phyloP scores from a whole-genome alignment of 2,113 vertebrate species.

The Oncorhynchus clarkii region DNA sequence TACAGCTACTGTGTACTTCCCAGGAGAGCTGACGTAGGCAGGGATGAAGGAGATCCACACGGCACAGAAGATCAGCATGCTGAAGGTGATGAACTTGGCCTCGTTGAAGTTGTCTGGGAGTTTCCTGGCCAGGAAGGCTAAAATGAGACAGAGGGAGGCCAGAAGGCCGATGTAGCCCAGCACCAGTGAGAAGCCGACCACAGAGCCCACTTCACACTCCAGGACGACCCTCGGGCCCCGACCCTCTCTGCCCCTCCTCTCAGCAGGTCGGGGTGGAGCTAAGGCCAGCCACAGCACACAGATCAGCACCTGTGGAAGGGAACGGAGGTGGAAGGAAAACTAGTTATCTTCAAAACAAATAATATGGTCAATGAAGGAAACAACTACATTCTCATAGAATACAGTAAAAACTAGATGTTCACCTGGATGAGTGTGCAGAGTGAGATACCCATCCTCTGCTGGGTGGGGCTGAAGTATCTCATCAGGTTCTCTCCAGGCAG shows the following conservation, averaged over 20 bases:
- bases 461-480: no score
- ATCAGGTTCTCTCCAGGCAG: no score
- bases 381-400: background rate
- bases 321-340: background rate
- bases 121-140: slow-evolving; percentile 56
- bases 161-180: slow-evolving; percentile 60
- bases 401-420: no score
- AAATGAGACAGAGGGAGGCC: slow-evolving; percentile 53
- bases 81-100: slow-evolving; percentile 63
- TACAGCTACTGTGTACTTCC: slow-evolving; percentile 47
- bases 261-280: slow-evolving; percentile 43
- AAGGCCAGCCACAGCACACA: slow-evolving; percentile 55
- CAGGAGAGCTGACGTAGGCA: slow-evolving; percentile 50
- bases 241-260: slow-evolving; percentile 38
- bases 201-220: slow-evolving; percentile 58
- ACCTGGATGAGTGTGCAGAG: no score
- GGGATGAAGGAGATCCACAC: slow-evolving; percentile 54
- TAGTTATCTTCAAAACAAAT: no score
- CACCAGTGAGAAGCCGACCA: slow-evolving; percentile 45
- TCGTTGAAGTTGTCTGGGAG: slow-evolving; percentile 63
- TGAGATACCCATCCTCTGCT: no score
- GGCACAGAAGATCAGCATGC: slow-evolving; percentile 64
- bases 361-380: background rate
- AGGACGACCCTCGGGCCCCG: slow-evolving; percentile 52
- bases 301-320: slow-evolving; percentile 52